Evolutionary conservation across 2,113 vertebrate genomes (phyloP), one percentile per base, ranked within the genome.

Genomic region (Limnothrissa miodon): DNA sequence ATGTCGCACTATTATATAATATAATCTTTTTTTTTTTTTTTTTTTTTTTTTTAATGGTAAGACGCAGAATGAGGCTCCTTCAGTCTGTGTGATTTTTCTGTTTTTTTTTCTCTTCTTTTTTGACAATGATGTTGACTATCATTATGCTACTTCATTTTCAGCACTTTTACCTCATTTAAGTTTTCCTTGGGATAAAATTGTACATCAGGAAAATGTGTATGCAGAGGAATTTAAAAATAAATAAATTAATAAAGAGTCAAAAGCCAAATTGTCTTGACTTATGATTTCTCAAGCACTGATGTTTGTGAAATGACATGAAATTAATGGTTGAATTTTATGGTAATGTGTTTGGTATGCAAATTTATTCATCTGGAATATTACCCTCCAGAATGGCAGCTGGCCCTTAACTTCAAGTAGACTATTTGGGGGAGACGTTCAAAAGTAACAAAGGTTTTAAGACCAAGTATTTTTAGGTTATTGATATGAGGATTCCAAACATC

Each of bases 81-180:
- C 39, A 78, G 90, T 83, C 86, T 85, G 89, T 88, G 59, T 86
- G 86, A 92, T 91, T 93, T 19, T 6, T 56, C 91, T 82, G 90
- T 90, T 88, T 92, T 11, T 29, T 83, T 92, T 86, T 90, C 42
- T 42, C 6, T 42, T 62, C 10, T 48, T 10, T 48, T 48, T 88
- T 88, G 90, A 91, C 81, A 21, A 83, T 85, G 78, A 87, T 80
- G 39, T 86, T 81, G 83, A 91, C 86, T 87, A 88, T 86, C 82
- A 83, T 86, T 86, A 88, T 91, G 81, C 89, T 87, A 86, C 92
- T 94, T 93, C 33, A 74, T 87, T 90, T 91, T 93, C 89, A 91
- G 92, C 92, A 94, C 93, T 94, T 94, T 94, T 93, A 94, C 93
- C 93, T 94, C 92, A 93, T 89, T 91, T 89, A 86, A 92, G 88